Conservation (phyloP, 53 echinoderm and acorn worm species). For the Antedon mediterranea region DNA sequence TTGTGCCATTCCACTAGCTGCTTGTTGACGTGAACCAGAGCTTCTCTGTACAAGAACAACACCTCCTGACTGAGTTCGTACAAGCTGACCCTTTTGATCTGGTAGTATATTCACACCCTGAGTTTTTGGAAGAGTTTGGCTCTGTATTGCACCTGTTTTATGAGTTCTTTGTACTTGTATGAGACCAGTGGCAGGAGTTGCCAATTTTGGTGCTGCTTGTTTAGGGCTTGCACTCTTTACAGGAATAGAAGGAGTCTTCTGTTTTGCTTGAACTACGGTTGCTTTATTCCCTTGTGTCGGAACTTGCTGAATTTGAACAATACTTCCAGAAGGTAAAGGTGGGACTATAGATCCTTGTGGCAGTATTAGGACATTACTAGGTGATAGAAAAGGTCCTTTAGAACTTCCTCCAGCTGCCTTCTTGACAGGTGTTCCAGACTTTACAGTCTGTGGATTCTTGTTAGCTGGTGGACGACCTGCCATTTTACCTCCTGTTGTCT, state of each 20-base stretch:
- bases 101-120: constrained; percentile 63
- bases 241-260: constrained; percentile 9
- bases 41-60: constrained; percentile 78
- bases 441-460: neutral
- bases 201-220: neutral
- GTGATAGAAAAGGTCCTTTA: constrained; percentile 69
- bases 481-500: constrained; percentile 15
- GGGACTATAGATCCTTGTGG: constrained; percentile 97
- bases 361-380: constrained; percentile 86
- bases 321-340: constrained; percentile 81
- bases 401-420: constrained; percentile 10
- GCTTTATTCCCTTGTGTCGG: constrained; percentile 53
- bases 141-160: constrained; percentile 35
- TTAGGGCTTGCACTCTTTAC: constrained; percentile 2
- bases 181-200: constrained; percentile 29
- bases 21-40: constrained; percentile 9
- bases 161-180: constrained; percentile 67
- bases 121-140: constrained; percentile 8
- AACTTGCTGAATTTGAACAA: constrained; percentile 95
- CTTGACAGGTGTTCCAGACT: constrained; percentile 21
- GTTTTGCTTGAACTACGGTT: constrained; percentile 9
- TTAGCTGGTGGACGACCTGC: constrained; percentile 3
- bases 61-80: constrained; percentile 66
- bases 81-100: constrained; percentile 70
- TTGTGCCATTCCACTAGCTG: neutral